Conservation (phyloP, 2,888 invertebrate species). For the Cecidostiba fungosa region DNA sequence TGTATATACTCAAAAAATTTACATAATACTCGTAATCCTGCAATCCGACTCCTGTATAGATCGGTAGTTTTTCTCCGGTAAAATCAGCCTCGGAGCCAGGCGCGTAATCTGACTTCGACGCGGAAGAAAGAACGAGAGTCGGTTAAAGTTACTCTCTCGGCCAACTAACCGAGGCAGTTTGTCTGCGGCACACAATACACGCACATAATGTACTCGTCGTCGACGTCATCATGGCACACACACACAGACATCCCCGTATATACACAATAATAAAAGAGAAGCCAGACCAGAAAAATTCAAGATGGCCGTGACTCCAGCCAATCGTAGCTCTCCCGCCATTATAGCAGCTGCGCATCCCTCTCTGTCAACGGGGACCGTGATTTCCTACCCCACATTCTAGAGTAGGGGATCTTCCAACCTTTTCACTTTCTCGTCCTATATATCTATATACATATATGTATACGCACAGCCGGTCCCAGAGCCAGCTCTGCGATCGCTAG, state of each 20-base stretch:
- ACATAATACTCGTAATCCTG: background rate
- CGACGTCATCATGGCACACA: slow-evolving; percentile 31
- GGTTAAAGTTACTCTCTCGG: slow-evolving; percentile 30
- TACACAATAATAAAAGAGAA: slow-evolving; percentile 74
- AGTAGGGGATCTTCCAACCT: slow-evolving; percentile 62
- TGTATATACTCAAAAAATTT: too few relatives aligned
- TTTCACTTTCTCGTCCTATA: slow-evolving; percentile 60
- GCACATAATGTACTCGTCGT: too few relatives aligned
- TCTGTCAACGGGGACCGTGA: slow-evolving; percentile 43
- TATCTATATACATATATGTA: slow-evolving; percentile 44
- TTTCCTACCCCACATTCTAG: slow-evolving; percentile 41
- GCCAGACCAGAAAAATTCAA: slow-evolving; percentile 78
- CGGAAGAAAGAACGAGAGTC: slow-evolving; percentile 25
- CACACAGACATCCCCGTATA: slow-evolving; percentile 29
- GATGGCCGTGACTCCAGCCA: slow-evolving; percentile 76
- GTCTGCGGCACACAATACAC: background rate
- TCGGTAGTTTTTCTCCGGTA: background rate
- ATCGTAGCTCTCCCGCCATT: slow-evolving; percentile 71
- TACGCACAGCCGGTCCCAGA: slow-evolving; percentile 55
- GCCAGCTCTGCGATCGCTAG: slow-evolving; percentile 71
- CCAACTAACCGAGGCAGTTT: slow-evolving; percentile 14
- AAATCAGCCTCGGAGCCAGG: background rate
- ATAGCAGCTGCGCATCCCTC: slow-evolving; percentile 77
- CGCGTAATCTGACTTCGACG: slow-evolving; percentile 40
- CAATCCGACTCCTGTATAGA: background rate